Base-by-base conservation (phyloP, 2,113 vertebrate species). In the Glaucomys volans region DNA sequence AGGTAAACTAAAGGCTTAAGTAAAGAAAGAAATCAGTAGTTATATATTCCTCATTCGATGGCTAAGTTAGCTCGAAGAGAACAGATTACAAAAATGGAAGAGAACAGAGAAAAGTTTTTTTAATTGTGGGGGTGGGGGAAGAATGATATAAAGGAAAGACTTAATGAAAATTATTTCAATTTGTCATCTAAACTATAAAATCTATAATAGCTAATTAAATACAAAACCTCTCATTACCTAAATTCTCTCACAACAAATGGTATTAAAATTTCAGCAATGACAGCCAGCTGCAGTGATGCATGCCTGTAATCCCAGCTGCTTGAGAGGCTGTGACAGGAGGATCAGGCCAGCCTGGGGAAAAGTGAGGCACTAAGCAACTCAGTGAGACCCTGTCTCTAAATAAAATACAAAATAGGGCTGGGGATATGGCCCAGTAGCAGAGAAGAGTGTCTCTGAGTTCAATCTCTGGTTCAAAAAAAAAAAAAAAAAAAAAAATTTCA, bases 171-270 rank as follows among this genome's bases (percentile, higher is more conserved):
- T 52, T 52, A 47, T 47, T 47, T 97, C 97, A 42, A 77, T 94
- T 97, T 94, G 95, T 87, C 72, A 96, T 81, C 37, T 47, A 44
- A 94, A 89, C n/a, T 28, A 44, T 64, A 84, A 97, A 88, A 89
- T 97, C 59, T 44, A 64, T 77, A 76, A 97, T 32, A 95, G 24
- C 74, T 97, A 97, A 97, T 97, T 98, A 97, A 66, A 87, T 94
- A 92, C 50, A 50, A 95, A 93, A 96, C n/a, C 7, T 86, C 69
- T 69, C n/a, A 42, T 92, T 82, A 95, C 16, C 17, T 35, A 77
- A 91, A 77, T 52, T 77, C 30, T n/a, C 52, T 91, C 13, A 87
- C 22, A 83, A 66, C 13, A 91, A 79, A 40, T 64, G 12, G 32
- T 42, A 74, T 91, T 87, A 96, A 82, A 87, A 74, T 84, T 13